A percentile compares a stretch with the other conserved stretches of the same genome.
These are phyloP conservation scores for Aegithalos caudatus DNA, from an alignment of 2,113 vertebrate genomes.

Conservation along the genomic window DNA sequence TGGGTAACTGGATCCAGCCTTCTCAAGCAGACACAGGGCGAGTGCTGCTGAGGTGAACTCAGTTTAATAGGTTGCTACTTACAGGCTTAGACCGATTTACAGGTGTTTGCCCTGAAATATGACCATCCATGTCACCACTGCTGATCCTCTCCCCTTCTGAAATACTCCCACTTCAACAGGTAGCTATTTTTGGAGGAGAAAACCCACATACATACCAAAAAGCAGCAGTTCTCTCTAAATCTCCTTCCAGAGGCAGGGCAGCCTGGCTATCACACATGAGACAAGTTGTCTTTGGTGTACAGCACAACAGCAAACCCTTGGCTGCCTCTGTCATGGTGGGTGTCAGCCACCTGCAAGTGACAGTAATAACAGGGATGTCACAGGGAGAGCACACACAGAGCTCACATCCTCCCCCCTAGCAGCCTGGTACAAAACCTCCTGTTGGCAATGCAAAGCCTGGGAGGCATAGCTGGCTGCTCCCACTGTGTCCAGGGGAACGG, in stretches of 20 bases:
- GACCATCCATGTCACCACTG: conserved; percentile 8
- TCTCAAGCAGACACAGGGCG: neutral
- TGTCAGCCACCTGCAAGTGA: conserved; percentile 22
- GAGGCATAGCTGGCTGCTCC: neutral
- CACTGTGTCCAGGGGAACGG: neutral
- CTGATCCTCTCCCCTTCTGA: conserved; percentile 35
- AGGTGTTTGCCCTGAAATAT: conserved; percentile 58
- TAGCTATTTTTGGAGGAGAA: conserved; percentile 22
- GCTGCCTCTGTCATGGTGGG: neutral
- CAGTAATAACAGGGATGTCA: conserved; percentile 44
- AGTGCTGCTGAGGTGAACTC: conserved; percentile 31
- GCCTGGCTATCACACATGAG: neutral
- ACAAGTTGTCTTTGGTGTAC: neutral
- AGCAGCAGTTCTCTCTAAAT: neutral
- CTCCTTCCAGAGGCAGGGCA: conserved; percentile 3
- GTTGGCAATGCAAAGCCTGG: neutral
- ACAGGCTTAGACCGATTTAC: conserved; percentile 48
- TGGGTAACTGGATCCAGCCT: neutral
- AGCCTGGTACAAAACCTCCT: neutral
- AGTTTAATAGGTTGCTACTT: conserved; percentile 48
- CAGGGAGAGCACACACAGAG: neutral
- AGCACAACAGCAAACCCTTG: neutral
- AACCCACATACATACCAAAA: neutral
- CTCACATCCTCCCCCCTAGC: neutral
- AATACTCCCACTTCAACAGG: conserved; percentile 7